A percentile compares a stretch with the other conserved stretches of the same genome.
Conservation (phyloP, 2,888 invertebrate species). For the Tetramorium bicarinatum region DNA sequence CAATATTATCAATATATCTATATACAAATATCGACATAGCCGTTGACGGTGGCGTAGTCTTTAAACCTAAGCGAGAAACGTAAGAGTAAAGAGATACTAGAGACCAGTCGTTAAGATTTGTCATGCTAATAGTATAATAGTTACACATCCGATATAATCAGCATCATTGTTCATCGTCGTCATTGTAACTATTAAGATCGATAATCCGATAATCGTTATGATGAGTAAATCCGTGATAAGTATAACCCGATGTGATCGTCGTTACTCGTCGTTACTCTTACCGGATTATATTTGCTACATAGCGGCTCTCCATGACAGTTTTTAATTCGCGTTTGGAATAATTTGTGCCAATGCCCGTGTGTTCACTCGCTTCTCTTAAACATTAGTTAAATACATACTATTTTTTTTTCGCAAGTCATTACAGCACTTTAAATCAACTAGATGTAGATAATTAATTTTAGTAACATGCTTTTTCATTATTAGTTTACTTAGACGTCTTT, state of each 20-base stretch:
- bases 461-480: slow-evolving; percentile 57
- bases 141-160: slow-evolving; percentile 79
- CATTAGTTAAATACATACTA: slow-evolving; percentile 63
- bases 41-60: slow-evolving; percentile 68
- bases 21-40: slow-evolving; percentile 76
- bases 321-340: slow-evolving; percentile 80
- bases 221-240: slow-evolving; percentile 56
- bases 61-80: slow-evolving; percentile 78
- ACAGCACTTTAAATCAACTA: slow-evolving; percentile 47
- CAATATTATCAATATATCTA: slow-evolving; percentile 73
- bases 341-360: slow-evolving; percentile 78
- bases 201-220: slow-evolving; percentile 60
- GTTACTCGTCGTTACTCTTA: slow-evolving; percentile 46
- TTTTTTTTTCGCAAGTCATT: slow-evolving; percentile 29
- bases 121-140: slow-evolving; percentile 82
- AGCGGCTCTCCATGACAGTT: slow-evolving; percentile 75
- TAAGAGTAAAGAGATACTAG: slow-evolving; percentile 80
- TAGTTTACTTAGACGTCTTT: slow-evolving; percentile 53
- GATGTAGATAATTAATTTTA: slow-evolving; percentile 59
- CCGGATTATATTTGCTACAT: slow-evolving; percentile 42
- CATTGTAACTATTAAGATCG: slow-evolving; percentile 60
- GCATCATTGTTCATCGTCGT: slow-evolving; percentile 45
- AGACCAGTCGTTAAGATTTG: slow-evolving; percentile 83
- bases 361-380: slow-evolving; percentile 70
- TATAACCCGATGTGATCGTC: slow-evolving; percentile 33